These are phyloP conservation scores for Gastrophryne carolinensis DNA, from an alignment of 2,797 vertebrate genomes.

Conservation along the genomic window DNA sequence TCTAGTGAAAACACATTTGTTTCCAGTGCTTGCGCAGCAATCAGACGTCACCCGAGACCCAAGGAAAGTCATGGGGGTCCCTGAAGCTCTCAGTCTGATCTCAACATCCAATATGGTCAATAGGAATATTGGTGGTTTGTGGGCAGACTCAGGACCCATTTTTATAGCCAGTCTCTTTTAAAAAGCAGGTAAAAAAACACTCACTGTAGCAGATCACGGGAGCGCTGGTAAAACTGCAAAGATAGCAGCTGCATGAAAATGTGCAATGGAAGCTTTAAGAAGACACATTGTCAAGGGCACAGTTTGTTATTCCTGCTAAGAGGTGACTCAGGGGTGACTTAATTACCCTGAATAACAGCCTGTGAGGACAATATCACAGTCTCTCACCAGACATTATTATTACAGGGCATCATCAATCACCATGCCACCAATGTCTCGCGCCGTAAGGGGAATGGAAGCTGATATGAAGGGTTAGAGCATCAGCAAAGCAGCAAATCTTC, in stretches of 20 bases:
- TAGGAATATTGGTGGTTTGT: no score
- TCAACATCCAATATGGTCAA: no score
- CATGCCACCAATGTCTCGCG: background rate
- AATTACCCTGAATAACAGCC: background rate
- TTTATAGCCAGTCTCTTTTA: no score
- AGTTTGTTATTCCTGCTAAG: background rate
- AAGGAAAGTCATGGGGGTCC: no score
- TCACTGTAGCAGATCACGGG: no score
- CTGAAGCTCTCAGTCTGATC: no score
- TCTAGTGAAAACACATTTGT: no score
- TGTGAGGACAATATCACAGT: background rate
- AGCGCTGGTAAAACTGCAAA: no score
- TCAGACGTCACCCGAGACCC: background rate
- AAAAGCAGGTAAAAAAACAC: no score
- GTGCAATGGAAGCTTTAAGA: background rate
- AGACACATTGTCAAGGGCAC: background rate
- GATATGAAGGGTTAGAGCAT: no score
- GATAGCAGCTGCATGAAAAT: background rate
- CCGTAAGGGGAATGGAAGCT: background rate
- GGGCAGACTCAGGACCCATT: no score
- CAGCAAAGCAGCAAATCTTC: no score
- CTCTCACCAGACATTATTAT: background rate
- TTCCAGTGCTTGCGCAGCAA: background rate
- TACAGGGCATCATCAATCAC: background rate
- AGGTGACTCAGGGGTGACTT: background rate